These are phyloP conservation scores for Ascidia mentula DNA, from an alignment of 23 tunicate species.

Conservation along the genomic window DNA sequence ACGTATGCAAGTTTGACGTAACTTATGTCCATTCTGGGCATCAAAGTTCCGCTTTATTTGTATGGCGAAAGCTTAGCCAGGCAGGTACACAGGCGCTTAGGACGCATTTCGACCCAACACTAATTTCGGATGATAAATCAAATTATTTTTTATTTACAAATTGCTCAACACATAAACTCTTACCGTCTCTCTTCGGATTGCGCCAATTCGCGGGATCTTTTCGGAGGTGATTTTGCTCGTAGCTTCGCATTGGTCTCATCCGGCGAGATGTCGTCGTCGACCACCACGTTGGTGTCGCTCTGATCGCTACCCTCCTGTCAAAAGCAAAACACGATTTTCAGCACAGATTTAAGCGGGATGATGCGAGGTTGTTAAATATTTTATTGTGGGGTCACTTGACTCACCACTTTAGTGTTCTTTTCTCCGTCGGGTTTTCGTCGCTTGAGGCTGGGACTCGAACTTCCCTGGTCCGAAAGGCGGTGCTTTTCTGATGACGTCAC, in stretches of 20 bases:
- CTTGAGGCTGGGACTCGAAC: constrained; percentile 25
- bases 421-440: constrained; percentile 55
- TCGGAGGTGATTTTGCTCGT: constrained; percentile 31
- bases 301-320: constrained; percentile 70
- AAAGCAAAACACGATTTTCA: background rate
- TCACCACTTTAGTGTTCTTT: constrained; percentile 40
- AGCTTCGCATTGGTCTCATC: constrained; percentile 18
- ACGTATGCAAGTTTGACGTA: too few relatives aligned
- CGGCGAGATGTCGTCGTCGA: constrained; percentile 69
- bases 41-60: too few relatives aligned
- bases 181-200: constrained; percentile 19
- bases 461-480: constrained; percentile 47
- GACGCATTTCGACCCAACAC: too few relatives aligned
- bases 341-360: background rate
- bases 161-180: too few relatives aligned
- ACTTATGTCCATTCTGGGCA: too few relatives aligned
- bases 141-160: too few relatives aligned
- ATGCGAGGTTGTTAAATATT: too few relatives aligned
- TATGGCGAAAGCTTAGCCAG: too few relatives aligned
- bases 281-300: constrained; percentile 85
- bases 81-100: too few relatives aligned
- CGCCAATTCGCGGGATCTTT: constrained; percentile 13
- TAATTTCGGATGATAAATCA: too few relatives aligned
- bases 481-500: constrained; percentile 46
- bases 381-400: background rate